Evolutionary conservation across 2,113 vertebrate species (phyloP).

Genomic region (Psilopogon haemacephalus): DNA sequence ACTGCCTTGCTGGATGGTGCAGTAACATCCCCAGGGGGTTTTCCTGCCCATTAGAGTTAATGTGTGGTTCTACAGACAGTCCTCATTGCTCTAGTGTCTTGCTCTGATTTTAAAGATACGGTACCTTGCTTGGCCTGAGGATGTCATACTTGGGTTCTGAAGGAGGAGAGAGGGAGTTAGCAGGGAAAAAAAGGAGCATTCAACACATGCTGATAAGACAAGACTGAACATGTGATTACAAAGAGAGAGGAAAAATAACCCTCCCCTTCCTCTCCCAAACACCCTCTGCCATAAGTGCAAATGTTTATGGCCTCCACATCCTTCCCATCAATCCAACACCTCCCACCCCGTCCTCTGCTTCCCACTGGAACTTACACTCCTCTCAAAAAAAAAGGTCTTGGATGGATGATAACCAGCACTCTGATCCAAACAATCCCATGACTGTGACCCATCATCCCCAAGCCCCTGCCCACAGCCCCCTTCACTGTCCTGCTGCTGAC

Average conservation of each 20-base stretch:
- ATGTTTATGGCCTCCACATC: not conserved
- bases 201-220: not conserved
- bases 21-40: rapidly evolving
- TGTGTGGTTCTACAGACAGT: not conserved
- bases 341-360: not conserved
- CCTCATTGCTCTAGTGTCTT: not conserved
- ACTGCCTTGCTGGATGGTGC: not conserved
- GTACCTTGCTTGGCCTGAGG: constrained; percentile 77
- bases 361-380: not conserved
- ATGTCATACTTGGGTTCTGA: constrained; percentile 62
- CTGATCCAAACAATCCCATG: rapidly evolving
- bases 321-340: not conserved
- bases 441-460: not conserved
- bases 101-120: not conserved
- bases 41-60: not conserved
- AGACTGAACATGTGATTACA: not conserved
- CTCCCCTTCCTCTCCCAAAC: not conserved
- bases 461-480: not conserved
- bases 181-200: not conserved
- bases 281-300: not conserved
- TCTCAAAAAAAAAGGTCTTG: not conserved
- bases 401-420: rapidly evolving
- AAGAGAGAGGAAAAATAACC: not conserved
- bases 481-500: not conserved
- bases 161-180: constrained; percentile 49